These are phyloP conservation scores for Zoanthus gigantus DNA, from an alignment of 92 coral and sea anemone species.

Conservation along the genomic window DNA sequence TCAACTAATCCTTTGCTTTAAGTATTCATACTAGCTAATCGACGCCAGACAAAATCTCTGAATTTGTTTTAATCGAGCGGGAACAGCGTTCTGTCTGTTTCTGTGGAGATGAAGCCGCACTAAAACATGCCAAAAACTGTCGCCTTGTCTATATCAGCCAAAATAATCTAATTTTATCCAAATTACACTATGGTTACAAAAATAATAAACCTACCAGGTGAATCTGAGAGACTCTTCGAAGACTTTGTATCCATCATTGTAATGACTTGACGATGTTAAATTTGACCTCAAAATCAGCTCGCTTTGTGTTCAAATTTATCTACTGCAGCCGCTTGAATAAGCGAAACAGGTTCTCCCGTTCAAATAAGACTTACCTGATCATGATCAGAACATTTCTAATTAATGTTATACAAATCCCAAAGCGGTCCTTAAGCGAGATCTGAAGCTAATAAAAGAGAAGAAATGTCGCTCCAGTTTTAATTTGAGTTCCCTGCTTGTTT, in stretches of 20 bases:
- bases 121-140: not conserved
- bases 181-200: conserved; percentile 25
- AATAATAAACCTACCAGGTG: conserved; percentile 30
- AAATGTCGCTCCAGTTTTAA: not conserved
- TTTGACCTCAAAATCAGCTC: conserved; percentile 12
- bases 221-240: conserved; percentile 22
- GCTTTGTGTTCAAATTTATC: not conserved
- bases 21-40: not conserved
- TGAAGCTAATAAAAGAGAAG: not conserved
- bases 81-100: conserved; percentile 9
- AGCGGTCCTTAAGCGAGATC: not conserved
- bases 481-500: not conserved
- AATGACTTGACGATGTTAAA: not conserved
- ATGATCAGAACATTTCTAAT: not conserved
- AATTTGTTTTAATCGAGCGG: not conserved
- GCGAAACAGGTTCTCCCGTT: not conserved
- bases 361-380: not conserved
- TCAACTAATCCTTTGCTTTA: not conserved
- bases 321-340: not conserved
- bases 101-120: conserved; percentile 15
- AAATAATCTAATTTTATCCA: conserved; percentile 11
- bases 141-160: conserved; percentile 33
- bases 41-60: not conserved
- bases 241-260: conserved; percentile 44
- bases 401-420: not conserved